Percentiles rank a stretch among this genome's conserved stretches.
Conservation (phyloP, 92 coral and sea anemone genomes). For the Bergia sp. region DNA sequence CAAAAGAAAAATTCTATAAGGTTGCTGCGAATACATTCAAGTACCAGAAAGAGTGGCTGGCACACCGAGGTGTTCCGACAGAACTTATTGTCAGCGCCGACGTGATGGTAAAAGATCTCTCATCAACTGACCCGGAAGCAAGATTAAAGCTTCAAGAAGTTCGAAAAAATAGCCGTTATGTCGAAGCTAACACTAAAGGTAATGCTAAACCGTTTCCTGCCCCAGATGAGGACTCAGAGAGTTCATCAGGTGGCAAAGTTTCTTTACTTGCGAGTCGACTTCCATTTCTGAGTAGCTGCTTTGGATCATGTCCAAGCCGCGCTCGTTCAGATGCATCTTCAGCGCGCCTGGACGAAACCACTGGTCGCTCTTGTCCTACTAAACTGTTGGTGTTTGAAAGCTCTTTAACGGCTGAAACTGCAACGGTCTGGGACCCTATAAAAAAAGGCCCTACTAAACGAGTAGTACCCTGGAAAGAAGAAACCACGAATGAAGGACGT, state of each 20-base stretch:
- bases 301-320: not conserved
- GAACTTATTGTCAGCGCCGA: conserved; percentile 1
- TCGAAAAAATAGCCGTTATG: not conserved
- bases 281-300: not conserved
- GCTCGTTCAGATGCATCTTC: not conserved
- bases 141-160: not conserved
- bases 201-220: not conserved
- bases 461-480: not conserved
- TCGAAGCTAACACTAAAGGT: not conserved
- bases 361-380: not conserved
- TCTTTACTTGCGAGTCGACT: not conserved
- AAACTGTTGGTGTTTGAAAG: conserved; percentile 1
- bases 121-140: not conserved
- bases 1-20: not conserved
- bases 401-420: not conserved
- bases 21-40: conserved; percentile 1
- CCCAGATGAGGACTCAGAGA: not conserved
- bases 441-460: not conserved
- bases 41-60: conserved; percentile 14
- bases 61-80: not conserved
- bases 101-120: not conserved
- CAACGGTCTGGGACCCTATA: conserved; percentile 8
- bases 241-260: not conserved
- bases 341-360: not conserved
- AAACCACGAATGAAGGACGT: not conserved